phyloP scores from a whole-genome alignment of 2,797 vertebrate genomes.

The Macroramphosus scolopax region DNA sequence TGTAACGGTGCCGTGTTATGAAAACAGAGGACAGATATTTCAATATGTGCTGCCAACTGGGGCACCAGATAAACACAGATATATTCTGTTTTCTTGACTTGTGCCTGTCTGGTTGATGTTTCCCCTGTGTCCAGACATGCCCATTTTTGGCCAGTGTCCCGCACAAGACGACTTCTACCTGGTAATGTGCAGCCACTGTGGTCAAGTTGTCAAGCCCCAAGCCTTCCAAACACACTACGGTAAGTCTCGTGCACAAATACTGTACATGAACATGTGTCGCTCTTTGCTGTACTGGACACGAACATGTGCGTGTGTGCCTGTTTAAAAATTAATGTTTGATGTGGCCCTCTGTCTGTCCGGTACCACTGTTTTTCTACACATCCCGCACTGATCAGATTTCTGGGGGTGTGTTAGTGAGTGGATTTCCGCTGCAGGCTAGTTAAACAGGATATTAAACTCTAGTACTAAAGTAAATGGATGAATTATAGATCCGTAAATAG shows the following conservation, averaged over 20 bases:
- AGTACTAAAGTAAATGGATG: slow-evolving; percentile 11
- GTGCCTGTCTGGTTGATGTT: slow-evolving; percentile 26
- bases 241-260: slow-evolving; percentile 77
- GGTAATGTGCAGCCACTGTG: slow-evolving; percentile 99
- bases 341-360: slow-evolving; percentile 20
- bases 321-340: slow-evolving; percentile 71
- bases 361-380: slow-evolving; percentile 29
- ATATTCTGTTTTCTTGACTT: slow-evolving; percentile 18
- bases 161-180: slow-evolving; percentile 99
- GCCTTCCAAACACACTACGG: slow-evolving; percentile 99
- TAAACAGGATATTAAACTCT: slow-evolving; percentile 5
- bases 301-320: slow-evolving; percentile 43
- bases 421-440: slow-evolving; percentile 3
- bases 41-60: slow-evolving; percentile 9
- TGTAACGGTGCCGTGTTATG: slow-evolving; percentile 8
- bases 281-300: too few species aligned
- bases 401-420: neutral
- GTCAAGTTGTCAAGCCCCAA: slow-evolving; percentile 99
- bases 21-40: slow-evolving; percentile 19
- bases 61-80: slow-evolving; percentile 14
- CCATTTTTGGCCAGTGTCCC: slow-evolving; percentile 99
- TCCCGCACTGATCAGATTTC: slow-evolving; percentile 16
- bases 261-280: too few species aligned
- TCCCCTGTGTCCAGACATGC: slow-evolving; percentile 87
- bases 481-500: slow-evolving; percentile 30